These are phyloP conservation scores for Torymus auratus DNA, from an alignment of 2,888 invertebrate species.

Conservation along the genomic window DNA sequence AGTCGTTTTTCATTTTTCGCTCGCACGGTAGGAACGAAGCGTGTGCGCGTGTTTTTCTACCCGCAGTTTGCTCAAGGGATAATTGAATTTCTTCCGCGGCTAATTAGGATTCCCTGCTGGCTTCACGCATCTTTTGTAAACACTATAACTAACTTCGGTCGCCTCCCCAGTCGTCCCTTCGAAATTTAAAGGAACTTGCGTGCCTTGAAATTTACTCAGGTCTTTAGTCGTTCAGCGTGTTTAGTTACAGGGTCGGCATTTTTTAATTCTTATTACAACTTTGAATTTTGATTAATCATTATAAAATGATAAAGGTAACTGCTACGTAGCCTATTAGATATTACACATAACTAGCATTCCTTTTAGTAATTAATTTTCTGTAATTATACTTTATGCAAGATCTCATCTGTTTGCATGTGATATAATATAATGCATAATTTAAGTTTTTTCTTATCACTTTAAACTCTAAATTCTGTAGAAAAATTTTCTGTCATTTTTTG, in stretches of 20 bases:
- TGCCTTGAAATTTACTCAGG: conserved; percentile 11
- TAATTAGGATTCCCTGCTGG: conserved; percentile 31
- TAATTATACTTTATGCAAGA: no score
- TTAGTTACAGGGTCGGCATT: no score
- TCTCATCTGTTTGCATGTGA: no score
- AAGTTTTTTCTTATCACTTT: no score
- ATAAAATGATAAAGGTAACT: no score
- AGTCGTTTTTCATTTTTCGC: conserved; percentile 28
- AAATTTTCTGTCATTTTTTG: no score
- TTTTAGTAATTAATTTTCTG: no score
- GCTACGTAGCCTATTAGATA: no score
- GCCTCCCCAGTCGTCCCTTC: background rate
- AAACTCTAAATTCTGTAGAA: no score
- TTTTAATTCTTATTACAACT: no score
- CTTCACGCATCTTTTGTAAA: conserved; percentile 27
- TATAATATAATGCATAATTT: no score
- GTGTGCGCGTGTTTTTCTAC: background rate
- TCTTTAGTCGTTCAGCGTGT: background rate
- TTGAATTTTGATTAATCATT: background rate
- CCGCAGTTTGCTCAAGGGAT: conserved; percentile 16
- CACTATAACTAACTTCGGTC: conserved; percentile 17
- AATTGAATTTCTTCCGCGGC: conserved; percentile 29
- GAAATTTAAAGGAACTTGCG: background rate
- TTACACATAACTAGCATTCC: no score
- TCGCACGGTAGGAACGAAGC: background rate